A percentile compares a stretch with the other conserved stretches of the same genome.
These are phyloP conservation scores for Malurus cyaneus DNA, from an alignment of 2,113 vertebrate species.

Conservation along the genomic window DNA sequence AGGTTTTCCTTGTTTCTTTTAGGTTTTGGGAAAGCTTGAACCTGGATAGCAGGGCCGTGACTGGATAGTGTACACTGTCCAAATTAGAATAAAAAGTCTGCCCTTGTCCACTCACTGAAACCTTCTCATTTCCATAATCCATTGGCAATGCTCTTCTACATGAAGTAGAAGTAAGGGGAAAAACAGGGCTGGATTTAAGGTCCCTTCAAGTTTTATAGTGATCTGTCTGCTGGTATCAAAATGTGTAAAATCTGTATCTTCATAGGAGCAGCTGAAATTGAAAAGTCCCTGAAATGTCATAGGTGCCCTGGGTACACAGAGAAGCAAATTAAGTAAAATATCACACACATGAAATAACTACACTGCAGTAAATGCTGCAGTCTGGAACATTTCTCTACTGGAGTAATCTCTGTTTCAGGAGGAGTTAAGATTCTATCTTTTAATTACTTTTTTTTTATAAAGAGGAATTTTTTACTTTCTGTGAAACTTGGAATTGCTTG, in stretches of 20 bases:
- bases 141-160: neutral
- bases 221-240: neutral
- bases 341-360: neutral
- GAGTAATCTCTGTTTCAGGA: neutral
- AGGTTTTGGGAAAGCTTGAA: neutral
- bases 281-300: neutral
- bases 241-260: neutral
- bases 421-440: neutral
- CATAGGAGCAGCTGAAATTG: neutral
- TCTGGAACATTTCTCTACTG: too few relatives aligned
- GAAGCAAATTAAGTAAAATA: neutral
- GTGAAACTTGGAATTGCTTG: neutral
- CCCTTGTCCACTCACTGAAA: neutral
- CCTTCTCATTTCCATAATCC: neutral
- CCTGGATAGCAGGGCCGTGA: neutral
- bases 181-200: neutral
- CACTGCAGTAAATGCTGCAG: neutral
- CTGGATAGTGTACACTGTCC: neutral
- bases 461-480: neutral
- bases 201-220: neutral
- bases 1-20: neutral
- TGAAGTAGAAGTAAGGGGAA: neutral
- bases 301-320: neutral
- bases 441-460: neutral
- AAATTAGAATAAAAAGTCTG: neutral